Conservation (phyloP, 2,888 invertebrate species). For the Microplitis deprimator region DNA sequence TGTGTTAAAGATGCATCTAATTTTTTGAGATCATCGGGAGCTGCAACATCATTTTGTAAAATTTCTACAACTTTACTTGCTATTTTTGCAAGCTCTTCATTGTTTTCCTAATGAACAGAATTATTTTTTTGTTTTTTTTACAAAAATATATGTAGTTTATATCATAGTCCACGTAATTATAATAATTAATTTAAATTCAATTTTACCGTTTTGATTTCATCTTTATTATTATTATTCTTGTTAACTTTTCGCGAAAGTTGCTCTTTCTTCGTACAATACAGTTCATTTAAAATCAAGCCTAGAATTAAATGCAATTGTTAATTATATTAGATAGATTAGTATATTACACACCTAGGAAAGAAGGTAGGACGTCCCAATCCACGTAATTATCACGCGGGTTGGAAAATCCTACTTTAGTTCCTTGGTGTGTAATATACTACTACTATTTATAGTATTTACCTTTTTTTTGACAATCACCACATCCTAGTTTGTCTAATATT, state of each 20-base stretch:
- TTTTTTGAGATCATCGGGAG: slow-evolving; percentile 68
- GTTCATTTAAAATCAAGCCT: slow-evolving; percentile 67
- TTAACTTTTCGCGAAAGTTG: slow-evolving; percentile 48
- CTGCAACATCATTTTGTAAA: slow-evolving; percentile 74
- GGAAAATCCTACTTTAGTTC: no score
- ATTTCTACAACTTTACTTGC: slow-evolving; percentile 74
- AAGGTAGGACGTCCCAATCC: no score
- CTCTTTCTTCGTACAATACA: slow-evolving; percentile 62
- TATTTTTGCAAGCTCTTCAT: slow-evolving; percentile 51
- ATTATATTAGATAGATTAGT: no score
- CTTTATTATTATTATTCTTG: slow-evolving; percentile 36
- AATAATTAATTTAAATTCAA: slow-evolving; percentile 15
- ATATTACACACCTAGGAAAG: no score
- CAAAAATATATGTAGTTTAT: no score
- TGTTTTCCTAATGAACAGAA: slow-evolving; percentile 22
- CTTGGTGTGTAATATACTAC: not conserved
- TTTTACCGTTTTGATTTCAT: slow-evolving; percentile 44
- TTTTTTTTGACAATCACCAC: slow-evolving; percentile 71
- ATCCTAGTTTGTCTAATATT: slow-evolving; percentile 74
- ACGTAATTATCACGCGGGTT: no score
- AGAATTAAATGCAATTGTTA: slow-evolving; percentile 15
- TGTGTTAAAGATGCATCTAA: slow-evolving; percentile 38
- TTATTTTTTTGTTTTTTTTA: not conserved
- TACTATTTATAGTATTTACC: slow-evolving; percentile 50
- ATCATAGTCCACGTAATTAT: not conserved